These are phyloP conservation scores for Leptarthrus brevirostris DNA, from an alignment of 2,888 invertebrate genomes.

Conservation along the genomic window DNA sequence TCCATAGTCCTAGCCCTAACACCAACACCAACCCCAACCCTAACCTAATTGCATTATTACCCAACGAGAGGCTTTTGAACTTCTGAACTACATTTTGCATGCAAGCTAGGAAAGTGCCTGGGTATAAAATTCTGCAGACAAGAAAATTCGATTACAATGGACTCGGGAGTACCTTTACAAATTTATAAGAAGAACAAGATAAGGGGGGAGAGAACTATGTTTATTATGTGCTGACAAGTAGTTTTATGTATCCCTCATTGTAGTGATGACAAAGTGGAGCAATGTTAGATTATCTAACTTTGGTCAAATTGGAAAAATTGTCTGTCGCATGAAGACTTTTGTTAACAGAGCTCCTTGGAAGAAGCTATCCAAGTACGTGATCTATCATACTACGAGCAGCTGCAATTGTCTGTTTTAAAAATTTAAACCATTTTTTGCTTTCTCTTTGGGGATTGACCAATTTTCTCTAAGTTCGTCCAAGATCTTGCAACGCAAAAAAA, in stretches of 20 bases:
- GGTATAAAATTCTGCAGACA: neutral
- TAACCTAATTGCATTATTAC: slow-evolving; percentile 4
- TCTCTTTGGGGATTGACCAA: neutral
- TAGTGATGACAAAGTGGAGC: no score
- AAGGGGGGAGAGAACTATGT: neutral
- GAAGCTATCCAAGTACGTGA: no score
- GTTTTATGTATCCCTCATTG: neutral
- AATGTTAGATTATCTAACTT: no score
- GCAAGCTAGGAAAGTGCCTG: neutral
- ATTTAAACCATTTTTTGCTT: neutral
- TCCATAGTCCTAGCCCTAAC: no score
- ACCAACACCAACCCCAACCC: no score
- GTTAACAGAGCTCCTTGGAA: no score
- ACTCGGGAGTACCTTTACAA: neutral
- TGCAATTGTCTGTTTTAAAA: neutral
- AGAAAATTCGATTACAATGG: slow-evolving; percentile 6
- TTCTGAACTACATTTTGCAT: neutral
- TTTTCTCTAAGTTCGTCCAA: neutral
- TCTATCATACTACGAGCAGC: no score
- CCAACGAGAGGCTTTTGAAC: neutral
- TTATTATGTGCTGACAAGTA: neutral
- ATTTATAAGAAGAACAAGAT: neutral
- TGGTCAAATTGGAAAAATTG: no score
- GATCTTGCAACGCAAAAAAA: neutral
- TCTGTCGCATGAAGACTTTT: no score